Percentiles rank a stretch among this genome's conserved stretches.
phyloP scores from a whole-genome alignment of 2,888 invertebrate genomes.

The Drosophila stalkeri region DNA sequence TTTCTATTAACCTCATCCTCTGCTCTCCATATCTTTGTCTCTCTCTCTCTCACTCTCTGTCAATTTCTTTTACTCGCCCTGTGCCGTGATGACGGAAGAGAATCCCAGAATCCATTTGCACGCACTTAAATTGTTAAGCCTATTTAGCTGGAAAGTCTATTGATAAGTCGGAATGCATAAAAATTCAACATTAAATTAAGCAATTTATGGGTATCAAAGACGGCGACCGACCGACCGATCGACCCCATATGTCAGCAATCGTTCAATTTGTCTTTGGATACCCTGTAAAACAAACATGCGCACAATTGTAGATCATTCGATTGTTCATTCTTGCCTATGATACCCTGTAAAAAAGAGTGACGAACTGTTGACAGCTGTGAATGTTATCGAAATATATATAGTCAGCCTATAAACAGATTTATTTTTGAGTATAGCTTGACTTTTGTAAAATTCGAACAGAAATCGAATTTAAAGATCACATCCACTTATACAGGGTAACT shows the following conservation, averaged over 20 bases:
- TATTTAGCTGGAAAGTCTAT: constrained; percentile 12
- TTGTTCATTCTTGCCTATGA: neutral
- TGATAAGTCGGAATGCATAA: constrained; percentile 14
- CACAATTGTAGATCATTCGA: neutral
- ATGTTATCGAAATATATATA: too few species aligned
- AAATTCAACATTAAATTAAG: constrained; percentile 23
- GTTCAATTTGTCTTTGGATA: constrained; percentile 1
- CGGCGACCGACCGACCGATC: neutral
- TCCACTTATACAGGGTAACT: neutral
- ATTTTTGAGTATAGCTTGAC: neutral
- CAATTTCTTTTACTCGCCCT: neutral
- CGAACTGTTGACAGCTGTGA: too few species aligned
- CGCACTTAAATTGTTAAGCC: constrained; percentile 39
- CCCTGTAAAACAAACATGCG: constrained; percentile 6
- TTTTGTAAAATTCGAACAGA: too few species aligned
- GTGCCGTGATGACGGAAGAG: neutral
- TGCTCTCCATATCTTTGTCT: neutral
- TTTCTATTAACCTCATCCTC: constrained; percentile 60
- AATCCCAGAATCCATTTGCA: constrained; percentile 42
- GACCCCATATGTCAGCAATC: constrained; percentile 5
- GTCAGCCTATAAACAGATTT: neutral
- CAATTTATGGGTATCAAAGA: constrained; percentile 35
- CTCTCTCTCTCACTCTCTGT: too few species aligned
- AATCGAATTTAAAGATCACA: too few species aligned
- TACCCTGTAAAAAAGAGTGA: neutral